Conservation (phyloP, 2,113 vertebrate genomes). For the Dendropsophus ebraccatus region DNA sequence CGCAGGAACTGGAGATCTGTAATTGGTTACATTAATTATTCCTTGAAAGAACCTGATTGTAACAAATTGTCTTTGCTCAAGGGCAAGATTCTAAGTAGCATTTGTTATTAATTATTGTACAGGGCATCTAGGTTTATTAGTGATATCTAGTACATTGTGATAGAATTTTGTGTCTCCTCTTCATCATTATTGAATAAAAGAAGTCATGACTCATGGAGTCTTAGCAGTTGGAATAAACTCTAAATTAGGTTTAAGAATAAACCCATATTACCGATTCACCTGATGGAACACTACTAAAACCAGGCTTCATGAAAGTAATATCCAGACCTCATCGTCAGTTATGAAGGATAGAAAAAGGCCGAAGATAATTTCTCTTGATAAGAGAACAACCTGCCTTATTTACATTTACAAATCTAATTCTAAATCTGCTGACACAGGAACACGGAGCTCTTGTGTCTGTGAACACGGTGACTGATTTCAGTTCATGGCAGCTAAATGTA, state of each 20-base stretch:
- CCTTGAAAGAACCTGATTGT: constrained; percentile 15
- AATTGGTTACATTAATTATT: constrained; percentile 29
- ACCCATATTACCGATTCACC: constrained; percentile 1
- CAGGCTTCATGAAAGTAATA: background rate
- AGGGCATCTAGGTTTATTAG: constrained; percentile 5
- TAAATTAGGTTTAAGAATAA: background rate
- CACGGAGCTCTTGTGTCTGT: no score
- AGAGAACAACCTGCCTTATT: background rate
- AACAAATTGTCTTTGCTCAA: constrained; percentile 19
- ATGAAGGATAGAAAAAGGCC: no score
- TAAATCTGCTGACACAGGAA: no score
- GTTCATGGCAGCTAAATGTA: no score
- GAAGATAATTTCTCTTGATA: no score
- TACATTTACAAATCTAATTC: background rate
- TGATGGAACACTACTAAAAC: background rate
- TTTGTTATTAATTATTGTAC: constrained; percentile 25
- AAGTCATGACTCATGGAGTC: background rate
- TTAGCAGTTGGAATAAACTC: background rate
- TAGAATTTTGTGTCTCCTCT: background rate
- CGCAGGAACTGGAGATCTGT: background rate
- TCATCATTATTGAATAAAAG: constrained; percentile 21
- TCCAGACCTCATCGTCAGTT: background rate
- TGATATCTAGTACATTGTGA: background rate
- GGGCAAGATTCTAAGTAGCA: constrained; percentile 3
- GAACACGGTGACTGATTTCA: no score